A percentile compares a stretch with the other conserved stretches of the same genome.
Evolutionary conservation across 2,888 invertebrate genomes (phyloP).

Genomic region (Apotomis betuletana): DNA sequence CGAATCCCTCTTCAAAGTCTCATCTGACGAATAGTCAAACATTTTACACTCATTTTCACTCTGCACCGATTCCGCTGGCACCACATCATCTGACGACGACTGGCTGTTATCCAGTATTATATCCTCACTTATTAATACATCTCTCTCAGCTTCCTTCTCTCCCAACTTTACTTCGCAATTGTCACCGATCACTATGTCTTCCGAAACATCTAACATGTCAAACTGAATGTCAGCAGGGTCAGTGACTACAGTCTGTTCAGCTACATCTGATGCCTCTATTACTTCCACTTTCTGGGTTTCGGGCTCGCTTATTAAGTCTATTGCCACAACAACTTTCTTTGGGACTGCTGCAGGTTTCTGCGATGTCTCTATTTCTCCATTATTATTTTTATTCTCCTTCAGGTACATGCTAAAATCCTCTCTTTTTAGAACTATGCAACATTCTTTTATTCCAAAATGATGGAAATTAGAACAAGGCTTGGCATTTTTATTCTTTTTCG

Average conservation of each 20-base stretch:
- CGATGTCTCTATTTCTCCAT: not conserved
- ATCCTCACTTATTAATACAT: conserved; percentile 61
- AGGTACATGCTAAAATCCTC: conserved; percentile 60
- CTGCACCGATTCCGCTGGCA: conserved; percentile 46
- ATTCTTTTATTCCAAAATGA: conserved; percentile 59
- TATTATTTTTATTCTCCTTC: conserved; percentile 24
- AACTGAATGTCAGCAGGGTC: conserved; percentile 61
- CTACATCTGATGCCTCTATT: conserved; percentile 41
- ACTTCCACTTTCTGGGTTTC: conserved; percentile 31
- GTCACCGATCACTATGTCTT: conserved; percentile 75
- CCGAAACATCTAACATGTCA: conserved; percentile 79
- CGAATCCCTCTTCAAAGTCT: conserved; percentile 66
- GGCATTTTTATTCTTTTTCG: conserved; percentile 47
- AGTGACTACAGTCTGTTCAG: conserved; percentile 54
- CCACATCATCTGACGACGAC: conserved; percentile 58
- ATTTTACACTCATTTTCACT: conserved; percentile 65
- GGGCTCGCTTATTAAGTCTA: not conserved
- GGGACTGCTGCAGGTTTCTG: not conserved
- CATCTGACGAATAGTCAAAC: conserved; percentile 74
- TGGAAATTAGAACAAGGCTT: conserved; percentile 40
- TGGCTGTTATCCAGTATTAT: conserved; percentile 76
- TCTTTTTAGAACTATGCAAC: conserved; percentile 62
- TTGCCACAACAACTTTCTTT: not conserved
- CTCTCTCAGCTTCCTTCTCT: conserved; percentile 57
- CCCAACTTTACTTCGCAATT: conserved; percentile 64